Evolutionary conservation across 2,888 invertebrate genomes (phyloP).

Genomic region (Andrena flavipes): DNA sequence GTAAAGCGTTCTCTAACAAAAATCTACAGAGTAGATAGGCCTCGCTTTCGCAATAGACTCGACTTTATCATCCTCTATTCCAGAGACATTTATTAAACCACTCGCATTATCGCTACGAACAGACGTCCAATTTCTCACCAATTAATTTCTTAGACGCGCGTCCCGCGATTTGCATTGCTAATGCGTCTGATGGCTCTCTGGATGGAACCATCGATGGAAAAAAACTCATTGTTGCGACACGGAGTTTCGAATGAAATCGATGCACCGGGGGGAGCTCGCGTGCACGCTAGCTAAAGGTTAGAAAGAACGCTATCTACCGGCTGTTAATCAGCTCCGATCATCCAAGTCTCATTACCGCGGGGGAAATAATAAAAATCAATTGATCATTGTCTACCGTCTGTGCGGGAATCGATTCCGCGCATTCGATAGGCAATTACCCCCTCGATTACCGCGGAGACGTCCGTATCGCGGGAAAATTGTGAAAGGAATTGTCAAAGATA

Average conservation of each 20-base stretch:
- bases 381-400: neutral
- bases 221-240: slow-evolving; percentile 33
- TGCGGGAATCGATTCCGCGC: neutral
- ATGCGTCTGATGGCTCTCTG: slow-evolving; percentile 25
- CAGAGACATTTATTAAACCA: slow-evolving; percentile 25
- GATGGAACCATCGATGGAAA: slow-evolving; percentile 7
- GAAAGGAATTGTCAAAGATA: neutral
- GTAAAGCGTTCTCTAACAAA: neutral
- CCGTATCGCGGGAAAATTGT: neutral
- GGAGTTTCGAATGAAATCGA: slow-evolving; percentile 5
- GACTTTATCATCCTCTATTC: neutral
- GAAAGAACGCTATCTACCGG: slow-evolving; percentile 7
- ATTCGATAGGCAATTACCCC: neutral
- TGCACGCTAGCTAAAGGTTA: slow-evolving; percentile 7
- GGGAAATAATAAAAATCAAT: neutral
- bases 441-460: neutral
- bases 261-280: slow-evolving; percentile 9
- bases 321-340: slow-evolving; percentile 2
- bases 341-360: neutral
- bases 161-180: slow-evolving; percentile 57
- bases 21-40: slow-evolving; percentile 1
- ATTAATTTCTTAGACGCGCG: slow-evolving; percentile 47
- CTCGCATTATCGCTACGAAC: slow-evolving; percentile 13
- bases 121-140: slow-evolving; percentile 45
- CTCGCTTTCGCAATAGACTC: slow-evolving; percentile 35